phyloP scores from a whole-genome alignment of 2,113 vertebrate species.

The Misgurnus anguillicaudatus region DNA sequence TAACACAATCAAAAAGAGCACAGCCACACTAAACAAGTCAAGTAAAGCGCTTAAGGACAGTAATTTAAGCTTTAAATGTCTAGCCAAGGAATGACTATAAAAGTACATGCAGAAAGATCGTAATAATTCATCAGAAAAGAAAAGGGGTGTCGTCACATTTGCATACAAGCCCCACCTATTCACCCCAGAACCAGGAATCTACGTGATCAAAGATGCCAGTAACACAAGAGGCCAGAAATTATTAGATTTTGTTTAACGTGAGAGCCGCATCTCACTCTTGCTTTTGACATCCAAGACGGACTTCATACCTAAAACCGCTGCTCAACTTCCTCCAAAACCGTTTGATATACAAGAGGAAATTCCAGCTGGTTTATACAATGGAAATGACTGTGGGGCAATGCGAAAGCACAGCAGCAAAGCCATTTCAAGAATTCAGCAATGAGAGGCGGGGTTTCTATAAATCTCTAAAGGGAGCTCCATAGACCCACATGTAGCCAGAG shows the following conservation, averaged over 20 bases:
- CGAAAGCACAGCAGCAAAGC: slow-evolving; percentile 49
- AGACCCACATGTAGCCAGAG: slow-evolving; percentile 22
- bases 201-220: slow-evolving; percentile 4
- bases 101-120: background rate
- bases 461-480: slow-evolving; percentile 35
- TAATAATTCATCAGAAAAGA: background rate
- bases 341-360: slow-evolving; percentile 60
- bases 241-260: slow-evolving; percentile 18
- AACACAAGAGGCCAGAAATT: slow-evolving; percentile 23
- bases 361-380: slow-evolving; percentile 60
- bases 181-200: slow-evolving; percentile 4
- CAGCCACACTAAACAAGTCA: slow-evolving; percentile 5
- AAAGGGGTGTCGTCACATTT: slow-evolving; percentile 11
- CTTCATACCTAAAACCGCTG: slow-evolving; percentile 31
- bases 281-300: slow-evolving; percentile 30
- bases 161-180: background rate
- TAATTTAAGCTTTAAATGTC: slow-evolving; percentile 19
- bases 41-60: background rate
- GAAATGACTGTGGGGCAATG: slow-evolving; percentile 54
- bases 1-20: slow-evolving; percentile 10
- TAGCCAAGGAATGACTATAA: slow-evolving; percentile 4
- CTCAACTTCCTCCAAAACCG: slow-evolving; percentile 49
- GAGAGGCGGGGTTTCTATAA: slow-evolving; percentile 35
- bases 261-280: slow-evolving; percentile 22
- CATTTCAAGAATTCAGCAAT: slow-evolving; percentile 57